Conservation (phyloP, 1,140 invertebrate genomes). For the Nixonia krombeini region DNA sequence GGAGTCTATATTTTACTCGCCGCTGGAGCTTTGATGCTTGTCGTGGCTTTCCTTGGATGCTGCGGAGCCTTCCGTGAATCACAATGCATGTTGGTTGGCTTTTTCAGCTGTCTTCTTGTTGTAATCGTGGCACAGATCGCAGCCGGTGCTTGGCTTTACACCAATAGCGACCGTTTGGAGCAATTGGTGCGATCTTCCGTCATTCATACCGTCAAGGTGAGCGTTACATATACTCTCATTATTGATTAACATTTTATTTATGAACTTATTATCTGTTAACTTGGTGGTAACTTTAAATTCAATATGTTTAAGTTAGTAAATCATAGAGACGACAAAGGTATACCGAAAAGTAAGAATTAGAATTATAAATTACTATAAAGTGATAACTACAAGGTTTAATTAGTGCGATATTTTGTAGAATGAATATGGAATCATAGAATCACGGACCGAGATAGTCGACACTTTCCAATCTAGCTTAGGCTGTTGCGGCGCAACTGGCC, state of each 20-base stretch:
- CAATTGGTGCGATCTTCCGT: slow-evolving; percentile 76
- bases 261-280: no score
- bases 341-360: no score
- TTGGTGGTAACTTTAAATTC: no score
- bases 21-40: slow-evolving; percentile 84
- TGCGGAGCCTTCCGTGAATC: slow-evolving; percentile 91
- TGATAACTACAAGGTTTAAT: neutral
- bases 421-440: slow-evolving; percentile 77
- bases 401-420: slow-evolving; percentile 60
- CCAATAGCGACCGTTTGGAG: slow-evolving; percentile 78
- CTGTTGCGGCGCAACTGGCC: slow-evolving; percentile 82
- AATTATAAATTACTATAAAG: no score
- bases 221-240: no score
- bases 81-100: slow-evolving; percentile 87
- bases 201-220: slow-evolving; percentile 75
- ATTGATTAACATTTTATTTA: no score
- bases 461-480: slow-evolving; percentile 78
- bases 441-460: slow-evolving; percentile 78
- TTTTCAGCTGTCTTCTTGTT: slow-evolving; percentile 82
- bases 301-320: no score
- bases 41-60: slow-evolving; percentile 92
- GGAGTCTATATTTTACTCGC: slow-evolving; percentile 84
- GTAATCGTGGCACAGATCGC: slow-evolving; percentile 85
- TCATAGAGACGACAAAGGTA: no score
- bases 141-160: slow-evolving; percentile 81